Base-by-base conservation (phyloP, 2,888 invertebrate genomes). In the Cryptocheilus praepositus region DNA sequence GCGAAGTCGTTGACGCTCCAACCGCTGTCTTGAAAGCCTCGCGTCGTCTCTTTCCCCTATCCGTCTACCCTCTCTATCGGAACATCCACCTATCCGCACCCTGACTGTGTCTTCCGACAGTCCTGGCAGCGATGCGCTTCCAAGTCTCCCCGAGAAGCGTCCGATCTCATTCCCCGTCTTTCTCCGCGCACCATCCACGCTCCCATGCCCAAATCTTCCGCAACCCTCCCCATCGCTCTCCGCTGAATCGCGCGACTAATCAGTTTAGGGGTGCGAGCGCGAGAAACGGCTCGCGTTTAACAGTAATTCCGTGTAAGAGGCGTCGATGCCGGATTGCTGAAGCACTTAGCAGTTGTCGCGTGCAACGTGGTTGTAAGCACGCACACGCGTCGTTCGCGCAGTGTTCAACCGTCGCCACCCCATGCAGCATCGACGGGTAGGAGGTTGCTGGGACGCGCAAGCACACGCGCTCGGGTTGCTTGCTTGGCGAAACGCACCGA, bases 291-390 rank as follows among this genome's bases (percentile, higher is more conserved):
- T 63, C 72, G 63, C 82, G 77, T 81, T 83, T 81, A 80, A 82
- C 82, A 77, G 80, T 82, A 82, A 85, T 84, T 80, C 81, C 76
- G 67, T 79, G 83, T 84, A 83, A 83, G 85, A 81, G 83, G 76
- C 83, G 79, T 76, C 77, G 76, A 81, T 83, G 79, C 79, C 74
- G 68, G 70, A 81, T 76, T 67, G 76, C 79, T 80, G 78, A 73
- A 82, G 80, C 81, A 78, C 82, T 82, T 80, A 80, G 76, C 74
- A 77, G 78, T 77, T 79, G 82, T 81, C 70, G 70, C 73, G 45
- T 57, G 69, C 60, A 64, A 49, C 46, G 49, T 49, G 49, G 13
- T 49, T 49, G 49, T 49, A 36, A 36, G 53, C 16, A 59, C 18
- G 55, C n/a, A 51, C 58, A 57, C 18, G 15, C 28, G 36, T 54